These are phyloP conservation scores for Microtus montanus DNA, from an alignment of 2,113 vertebrate species.

Conservation along the genomic window DNA sequence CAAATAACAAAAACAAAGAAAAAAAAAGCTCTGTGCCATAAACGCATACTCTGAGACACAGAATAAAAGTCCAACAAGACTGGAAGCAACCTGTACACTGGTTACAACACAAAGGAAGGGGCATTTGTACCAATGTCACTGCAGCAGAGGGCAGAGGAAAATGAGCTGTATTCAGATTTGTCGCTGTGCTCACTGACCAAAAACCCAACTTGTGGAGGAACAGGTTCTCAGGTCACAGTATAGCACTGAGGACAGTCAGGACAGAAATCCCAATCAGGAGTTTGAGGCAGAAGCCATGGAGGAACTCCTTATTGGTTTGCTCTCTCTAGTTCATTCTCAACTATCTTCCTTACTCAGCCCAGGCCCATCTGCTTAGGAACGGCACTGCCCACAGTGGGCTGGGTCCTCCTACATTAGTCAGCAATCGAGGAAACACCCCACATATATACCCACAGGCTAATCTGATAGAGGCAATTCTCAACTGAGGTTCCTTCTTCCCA, in stretches of 20 bases:
- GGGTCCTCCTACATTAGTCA: background rate
- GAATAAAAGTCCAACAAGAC: background rate
- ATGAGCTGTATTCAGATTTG: background rate
- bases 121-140: fast-evolving
- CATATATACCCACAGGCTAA: background rate
- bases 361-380: background rate
- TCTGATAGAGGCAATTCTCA: background rate
- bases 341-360: background rate
- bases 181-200: background rate
- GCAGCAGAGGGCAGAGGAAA: background rate
- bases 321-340: background rate
- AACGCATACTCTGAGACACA: background rate
- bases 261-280: background rate
- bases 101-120: background rate
- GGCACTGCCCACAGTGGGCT: background rate
- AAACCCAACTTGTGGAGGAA: background rate
- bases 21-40: background rate
- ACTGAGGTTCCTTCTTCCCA: background rate
- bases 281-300: background rate
- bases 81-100: background rate
- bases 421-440: background rate
- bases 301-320: background rate
- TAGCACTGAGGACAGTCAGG: background rate
- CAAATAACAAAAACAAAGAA: conserved; percentile 7
- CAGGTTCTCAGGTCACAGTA: background rate